Conservation (phyloP, 2,888 invertebrate genomes). For the Junonia oenone region DNA sequence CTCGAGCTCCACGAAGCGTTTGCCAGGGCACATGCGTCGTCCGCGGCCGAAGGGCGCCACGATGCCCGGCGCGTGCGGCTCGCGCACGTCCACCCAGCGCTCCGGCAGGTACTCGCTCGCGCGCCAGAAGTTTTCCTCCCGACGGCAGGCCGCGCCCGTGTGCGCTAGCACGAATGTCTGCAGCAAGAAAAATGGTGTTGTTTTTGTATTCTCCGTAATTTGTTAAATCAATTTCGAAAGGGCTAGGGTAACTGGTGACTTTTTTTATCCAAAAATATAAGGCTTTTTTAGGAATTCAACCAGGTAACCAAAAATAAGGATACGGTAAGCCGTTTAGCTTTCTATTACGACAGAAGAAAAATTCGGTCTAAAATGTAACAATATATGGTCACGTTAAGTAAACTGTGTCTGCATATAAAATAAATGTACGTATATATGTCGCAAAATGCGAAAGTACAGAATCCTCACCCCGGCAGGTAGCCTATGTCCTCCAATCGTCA, state of each 20-base stretch:
- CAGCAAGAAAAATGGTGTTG: constrained; percentile 31
- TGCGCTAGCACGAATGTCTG: constrained; percentile 89
- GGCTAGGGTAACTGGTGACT: too few relatives aligned
- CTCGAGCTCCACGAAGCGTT: constrained; percentile 89
- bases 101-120: constrained; percentile 87
- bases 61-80: constrained; percentile 81
- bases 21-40: constrained; percentile 90
- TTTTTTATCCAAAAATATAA: too few relatives aligned
- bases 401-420: too few relatives aligned
- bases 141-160: constrained; percentile 89
- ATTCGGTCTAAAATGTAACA: too few relatives aligned
- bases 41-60: constrained; percentile 88
- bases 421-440: too few relatives aligned
- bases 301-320: too few relatives aligned
- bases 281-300: too few relatives aligned
- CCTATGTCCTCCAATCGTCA: constrained; percentile 84
- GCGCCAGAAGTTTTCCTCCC: constrained; percentile 86
- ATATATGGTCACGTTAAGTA: too few relatives aligned
- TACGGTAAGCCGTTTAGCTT: too few relatives aligned
- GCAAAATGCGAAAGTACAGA: constrained; percentile 15
- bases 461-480: constrained; percentile 84
- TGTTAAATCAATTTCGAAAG: too few relatives aligned
- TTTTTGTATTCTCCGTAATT: too few relatives aligned
- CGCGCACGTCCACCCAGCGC: constrained; percentile 83
- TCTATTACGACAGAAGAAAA: too few relatives aligned